Conservation (phyloP, 1,140 invertebrate genomes). For the Portunus trituberculatus region DNA sequence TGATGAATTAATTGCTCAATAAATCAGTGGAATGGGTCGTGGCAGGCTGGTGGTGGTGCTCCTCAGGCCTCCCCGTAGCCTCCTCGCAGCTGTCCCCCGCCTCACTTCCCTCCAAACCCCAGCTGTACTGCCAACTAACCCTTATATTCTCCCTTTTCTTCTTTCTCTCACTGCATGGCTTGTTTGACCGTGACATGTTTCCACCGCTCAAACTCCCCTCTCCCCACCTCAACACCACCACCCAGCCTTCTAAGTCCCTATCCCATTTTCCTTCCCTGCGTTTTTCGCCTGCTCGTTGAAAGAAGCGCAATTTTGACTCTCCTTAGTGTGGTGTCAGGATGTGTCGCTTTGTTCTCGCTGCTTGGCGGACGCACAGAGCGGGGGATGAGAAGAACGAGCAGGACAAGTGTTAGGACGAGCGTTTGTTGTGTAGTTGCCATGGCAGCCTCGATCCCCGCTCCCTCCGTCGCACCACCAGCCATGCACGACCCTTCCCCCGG, state of each 20-base stretch:
- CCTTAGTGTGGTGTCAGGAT: not conserved
- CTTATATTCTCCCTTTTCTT: not conserved
- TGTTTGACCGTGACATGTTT: not conserved
- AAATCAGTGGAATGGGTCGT: not conserved
- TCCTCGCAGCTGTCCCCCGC: not conserved
- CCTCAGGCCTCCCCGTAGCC: not conserved
- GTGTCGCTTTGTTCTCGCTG: not conserved
- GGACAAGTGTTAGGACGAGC: not conserved
- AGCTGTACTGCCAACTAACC: not conserved
- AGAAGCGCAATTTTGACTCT: too few relatives aligned
- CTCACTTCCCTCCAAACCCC: not conserved
- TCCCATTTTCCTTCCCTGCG: not conserved
- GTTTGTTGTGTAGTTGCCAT: slow-evolving; percentile 46
- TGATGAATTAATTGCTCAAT: slow-evolving; percentile 4
- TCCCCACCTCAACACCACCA: too few relatives aligned
- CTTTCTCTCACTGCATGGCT: not conserved
- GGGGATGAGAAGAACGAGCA: not conserved
- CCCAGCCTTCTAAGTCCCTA: not conserved
- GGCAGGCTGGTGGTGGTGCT: not conserved
- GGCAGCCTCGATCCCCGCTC: not conserved
- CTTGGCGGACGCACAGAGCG: not conserved
- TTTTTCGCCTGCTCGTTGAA: not conserved
- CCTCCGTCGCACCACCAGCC: not conserved
- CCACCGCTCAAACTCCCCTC: not conserved
- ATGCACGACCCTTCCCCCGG: not conserved